Evolutionary conservation across 2,797 vertebrate species (phyloP), one percentile per base, ranked within the genome.

Genomic region (Notolabrus celidotus): DNA sequence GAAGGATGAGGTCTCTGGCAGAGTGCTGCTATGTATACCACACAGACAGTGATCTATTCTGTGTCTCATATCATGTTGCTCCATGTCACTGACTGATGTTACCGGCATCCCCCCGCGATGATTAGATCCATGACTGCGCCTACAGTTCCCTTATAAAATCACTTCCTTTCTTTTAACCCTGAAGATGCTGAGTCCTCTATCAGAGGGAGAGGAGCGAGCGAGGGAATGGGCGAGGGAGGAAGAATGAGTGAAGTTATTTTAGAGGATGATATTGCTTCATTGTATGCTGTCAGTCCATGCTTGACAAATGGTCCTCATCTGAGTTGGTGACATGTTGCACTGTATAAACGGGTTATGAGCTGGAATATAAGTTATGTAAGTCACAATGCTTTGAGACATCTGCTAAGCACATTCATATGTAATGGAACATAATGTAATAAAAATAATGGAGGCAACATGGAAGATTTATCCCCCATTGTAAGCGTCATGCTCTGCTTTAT

Each of bases 41-140:
- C 89, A 89, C 88, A 84, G 89, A 90, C 91, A 89, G 86, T 88
- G 86, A 91, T 92, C 88, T 92, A 86, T 93, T 89, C 91, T 70
- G 77, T 77, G 85, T 89, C 87, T 92, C 83, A 92, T 94, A 93
- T 93, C 90, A 88, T 84, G 87, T 94, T 93, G 86, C 92, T 88
- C 83, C 77, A 80, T 94, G 92, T 93, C 92, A 93, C 90, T 93
- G 92, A 93, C 92, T 89, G 91, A 94, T 92, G 90, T 87, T 91
- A 87, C 90, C 90, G 86, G 84, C 88, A 83, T 89, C 86, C 80
- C 71, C 80, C 75, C 50, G 41, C 69, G 71, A 91, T 88, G 92
- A 92, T 94, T 92, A 93, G 92, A 93, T 91, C 91, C 88, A 89
- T 89, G 90, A 84, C 90, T 89, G 89, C 54, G 88, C 88, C 86